Evolutionary conservation across 2,888 invertebrate genomes (phyloP).

Genomic region (Cantharis nigra): DNA sequence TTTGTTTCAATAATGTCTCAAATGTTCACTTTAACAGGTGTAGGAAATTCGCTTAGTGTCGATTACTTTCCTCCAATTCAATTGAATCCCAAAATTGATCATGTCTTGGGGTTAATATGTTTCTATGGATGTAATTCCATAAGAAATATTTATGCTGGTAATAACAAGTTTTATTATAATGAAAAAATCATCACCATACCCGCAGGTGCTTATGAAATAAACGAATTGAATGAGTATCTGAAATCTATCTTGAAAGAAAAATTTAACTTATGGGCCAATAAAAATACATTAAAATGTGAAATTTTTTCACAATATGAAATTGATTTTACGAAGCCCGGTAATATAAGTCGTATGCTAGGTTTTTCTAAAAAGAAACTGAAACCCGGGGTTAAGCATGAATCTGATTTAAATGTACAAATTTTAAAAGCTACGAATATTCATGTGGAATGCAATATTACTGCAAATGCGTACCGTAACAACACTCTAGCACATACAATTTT

Average conservation of each 20-base stretch:
- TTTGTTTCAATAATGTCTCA: not conserved
- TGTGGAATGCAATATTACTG: not conserved
- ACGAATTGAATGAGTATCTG: slow-evolving; percentile 35
- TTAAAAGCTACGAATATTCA: slow-evolving; percentile 3
- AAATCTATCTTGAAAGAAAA: not conserved
- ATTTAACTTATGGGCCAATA: slow-evolving; percentile 34
- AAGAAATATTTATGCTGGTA: not conserved
- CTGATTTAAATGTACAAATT: slow-evolving; percentile 44
- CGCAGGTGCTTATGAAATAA: slow-evolving; percentile 45
- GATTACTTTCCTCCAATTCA: not conserved
- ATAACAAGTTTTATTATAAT: not conserved
- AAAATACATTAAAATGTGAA: slow-evolving; percentile 40
- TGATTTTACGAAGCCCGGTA: slow-evolving; percentile 15
- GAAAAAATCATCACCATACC: slow-evolving; percentile 36
- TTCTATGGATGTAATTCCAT: not conserved
- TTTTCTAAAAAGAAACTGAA: slow-evolving; percentile 27
- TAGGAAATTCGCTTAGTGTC: not conserved
- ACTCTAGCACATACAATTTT: not conserved
- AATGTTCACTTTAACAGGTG: not conserved
- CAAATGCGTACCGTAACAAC: not conserved
- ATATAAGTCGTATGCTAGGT: slow-evolving; percentile 39
- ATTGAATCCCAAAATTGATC: not conserved
- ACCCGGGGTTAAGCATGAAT: slow-evolving; percentile 34
- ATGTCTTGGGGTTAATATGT: not conserved
- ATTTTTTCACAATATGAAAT: slow-evolving; percentile 28